Conservation (phyloP, 2,888 invertebrate species). For the Copidosoma aretas region DNA sequence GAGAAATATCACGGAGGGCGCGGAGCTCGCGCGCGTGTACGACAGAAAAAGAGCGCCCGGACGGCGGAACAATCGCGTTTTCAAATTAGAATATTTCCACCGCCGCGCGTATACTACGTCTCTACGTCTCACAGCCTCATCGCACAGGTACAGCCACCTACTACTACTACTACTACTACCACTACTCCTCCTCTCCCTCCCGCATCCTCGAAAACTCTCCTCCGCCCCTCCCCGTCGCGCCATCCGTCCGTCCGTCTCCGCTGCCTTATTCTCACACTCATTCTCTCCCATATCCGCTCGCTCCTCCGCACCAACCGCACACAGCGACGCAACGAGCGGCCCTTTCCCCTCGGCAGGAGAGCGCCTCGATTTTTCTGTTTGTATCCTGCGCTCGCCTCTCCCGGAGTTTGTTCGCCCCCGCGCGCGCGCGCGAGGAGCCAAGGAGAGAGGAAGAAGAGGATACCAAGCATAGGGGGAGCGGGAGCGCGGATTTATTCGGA, state of each 20-base stretch:
- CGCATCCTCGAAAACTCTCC: slow-evolving; percentile 26
- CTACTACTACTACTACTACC: slow-evolving; percentile 19
- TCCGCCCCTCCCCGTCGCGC: slow-evolving; percentile 1
- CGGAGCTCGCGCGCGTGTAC: too few species aligned
- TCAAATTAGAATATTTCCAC: slow-evolving; percentile 30
- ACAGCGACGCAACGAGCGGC: too few species aligned
- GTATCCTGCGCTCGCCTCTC: slow-evolving; percentile 26
- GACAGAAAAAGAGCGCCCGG: not conserved
- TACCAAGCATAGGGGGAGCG: slow-evolving; percentile 2
- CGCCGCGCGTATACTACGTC: not conserved
- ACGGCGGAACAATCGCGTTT: slow-evolving; percentile 2
- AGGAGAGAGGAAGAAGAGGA: not conserved
- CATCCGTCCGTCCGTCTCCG: slow-evolving; percentile 23
- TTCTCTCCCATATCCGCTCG: too few species aligned
- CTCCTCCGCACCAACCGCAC: not conserved
- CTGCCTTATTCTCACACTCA: slow-evolving; percentile 29
- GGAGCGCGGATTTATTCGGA: slow-evolving; percentile 38
- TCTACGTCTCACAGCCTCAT: too few species aligned
- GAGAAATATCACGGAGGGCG: not conserved
- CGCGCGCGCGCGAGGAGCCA: slow-evolving; percentile 14
- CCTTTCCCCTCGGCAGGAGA: too few species aligned
- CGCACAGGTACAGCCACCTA: slow-evolving; percentile 6
- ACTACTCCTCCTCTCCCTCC: too few species aligned
- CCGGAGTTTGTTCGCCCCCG: slow-evolving; percentile 40
- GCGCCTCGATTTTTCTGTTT: slow-evolving; percentile 38